Evolutionary conservation across 2,113 vertebrate genomes (phyloP), one percentile per base, ranked within the genome.

Genomic region (Pelobates fuscus): DNA sequence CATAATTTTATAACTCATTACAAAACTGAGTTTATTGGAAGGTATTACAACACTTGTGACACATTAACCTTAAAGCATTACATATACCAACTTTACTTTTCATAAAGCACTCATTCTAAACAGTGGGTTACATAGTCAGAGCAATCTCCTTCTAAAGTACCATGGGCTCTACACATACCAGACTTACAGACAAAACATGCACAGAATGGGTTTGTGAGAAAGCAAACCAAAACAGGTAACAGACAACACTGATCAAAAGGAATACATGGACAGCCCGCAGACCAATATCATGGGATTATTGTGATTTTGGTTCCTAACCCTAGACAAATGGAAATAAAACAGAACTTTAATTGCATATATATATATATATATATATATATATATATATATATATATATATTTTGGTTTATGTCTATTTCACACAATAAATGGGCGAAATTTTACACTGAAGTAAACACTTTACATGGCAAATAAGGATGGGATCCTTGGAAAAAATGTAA

Each of bases 21-120:
- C 41, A 77, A 77, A 77, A 77, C 64, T 25, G 62, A 30, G 63
- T 77, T 77, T 77, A 77, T 77, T 77, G 64, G 73, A 68, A 77
- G 73, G 67, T 77, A 61, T 77, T 77, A 77, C 73, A 77, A 55
- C 64, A 77, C 44, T 67, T 76, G 23, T 67, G 72, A 76, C 72
- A 61, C 58, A 11, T 37, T 63, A 67, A 76, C 54, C 64, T 59
- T 76, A 68, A 75, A 55, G 64, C 59, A 72, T 72, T 58, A 72
- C 70, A 52, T 72, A 63, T 52, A 63, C 70, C 49, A 44, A 72
- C 58, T 55, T 52, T 32, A 72, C 70, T 68, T 65, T 64, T 77
- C 44, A 76, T 43, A 26, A 68, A 68, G 55, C 73, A 61, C 73
- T 68, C 73, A 37, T 61, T 61, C 73, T 77, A 77, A 61, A 68